Percentiles rank a stretch among this genome's conserved stretches.
Evolutionary conservation across 2,113 vertebrate species (phyloP).

Genomic region (Zosterops lateralis): DNA sequence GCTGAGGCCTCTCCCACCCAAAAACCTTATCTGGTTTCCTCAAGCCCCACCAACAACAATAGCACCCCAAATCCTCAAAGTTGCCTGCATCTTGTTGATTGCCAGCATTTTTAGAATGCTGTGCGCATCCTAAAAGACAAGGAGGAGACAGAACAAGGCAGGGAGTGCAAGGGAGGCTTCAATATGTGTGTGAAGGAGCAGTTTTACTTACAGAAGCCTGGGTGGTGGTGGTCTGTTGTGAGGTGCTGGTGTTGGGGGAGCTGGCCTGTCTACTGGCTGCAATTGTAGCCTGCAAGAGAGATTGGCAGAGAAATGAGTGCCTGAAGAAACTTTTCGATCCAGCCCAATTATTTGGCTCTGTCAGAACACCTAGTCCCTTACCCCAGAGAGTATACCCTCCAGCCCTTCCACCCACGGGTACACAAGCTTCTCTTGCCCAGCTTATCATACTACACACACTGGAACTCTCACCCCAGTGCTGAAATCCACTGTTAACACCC

Average conservation of each 20-base stretch:
- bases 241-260: constrained; percentile 85
- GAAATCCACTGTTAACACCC: background rate
- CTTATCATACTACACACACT: background rate
- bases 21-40: background rate
- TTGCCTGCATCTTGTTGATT: background rate
- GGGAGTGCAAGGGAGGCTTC: background rate
- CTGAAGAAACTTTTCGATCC: background rate
- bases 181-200: background rate
- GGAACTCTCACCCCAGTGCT: background rate
- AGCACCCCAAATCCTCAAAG: background rate
- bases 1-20: background rate
- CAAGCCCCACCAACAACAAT: background rate
- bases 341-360: background rate
- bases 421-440: background rate
- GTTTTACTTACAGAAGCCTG: constrained; percentile 78
- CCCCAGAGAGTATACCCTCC: background rate
- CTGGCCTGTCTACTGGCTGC: constrained; percentile 93
- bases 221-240: constrained; percentile 84
- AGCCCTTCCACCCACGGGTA: background rate
- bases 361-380: background rate
- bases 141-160: background rate
- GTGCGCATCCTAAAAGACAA: background rate
- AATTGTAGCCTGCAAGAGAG: constrained; percentile 84
- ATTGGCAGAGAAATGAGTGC: background rate
- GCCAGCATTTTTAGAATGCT: background rate